These are phyloP conservation scores for Enhydra lutris DNA, from an alignment of 2,113 vertebrate species.

Conservation along the genomic window DNA sequence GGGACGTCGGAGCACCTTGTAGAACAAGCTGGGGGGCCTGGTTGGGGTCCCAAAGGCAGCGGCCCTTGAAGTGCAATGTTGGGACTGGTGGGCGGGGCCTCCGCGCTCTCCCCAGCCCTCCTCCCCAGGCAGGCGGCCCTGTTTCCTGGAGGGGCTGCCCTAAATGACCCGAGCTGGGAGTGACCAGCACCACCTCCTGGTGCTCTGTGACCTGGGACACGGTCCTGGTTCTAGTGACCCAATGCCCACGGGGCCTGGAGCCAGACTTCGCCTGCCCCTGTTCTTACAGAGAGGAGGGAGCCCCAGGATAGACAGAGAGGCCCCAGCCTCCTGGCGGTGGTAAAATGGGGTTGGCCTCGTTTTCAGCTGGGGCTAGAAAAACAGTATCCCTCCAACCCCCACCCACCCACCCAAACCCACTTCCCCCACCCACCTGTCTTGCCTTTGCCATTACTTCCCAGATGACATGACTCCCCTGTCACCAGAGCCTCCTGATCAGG, in stretches of 20 bases:
- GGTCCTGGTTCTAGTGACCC: neutral
- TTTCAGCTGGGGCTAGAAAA: neutral
- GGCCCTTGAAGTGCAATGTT: neutral
- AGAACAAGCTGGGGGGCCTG: neutral
- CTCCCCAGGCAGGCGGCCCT: neutral
- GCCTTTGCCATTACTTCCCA: neutral
- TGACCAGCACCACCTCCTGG: neutral
- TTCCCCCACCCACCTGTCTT: too few relatives aligned
- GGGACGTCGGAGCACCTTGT: neutral
- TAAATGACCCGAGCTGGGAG: neutral
- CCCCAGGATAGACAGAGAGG: neutral
- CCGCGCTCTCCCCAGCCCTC: neutral
- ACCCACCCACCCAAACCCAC: fast-evolving
- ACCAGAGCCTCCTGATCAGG: neutral
- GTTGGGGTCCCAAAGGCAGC: neutral
- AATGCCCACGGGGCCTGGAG: neutral
- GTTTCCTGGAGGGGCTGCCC: neutral
- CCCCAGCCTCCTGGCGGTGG: neutral
- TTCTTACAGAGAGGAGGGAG: neutral
- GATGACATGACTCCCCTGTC: neutral
- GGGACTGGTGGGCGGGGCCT: fast-evolving
- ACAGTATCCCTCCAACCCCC: neutral
- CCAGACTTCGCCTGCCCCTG: neutral
- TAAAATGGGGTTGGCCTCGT: neutral
- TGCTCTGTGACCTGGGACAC: neutral